Conservation (phyloP, 1,140 invertebrate species). For the Apis mellifera region Amel_HAv3.1 CM009931.2:22851501-22852000, state of each 20-base stretch:
- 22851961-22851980: conserved; percentile 53
- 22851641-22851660: background rate
- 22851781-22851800: too few relatives aligned
- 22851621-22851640: background rate
- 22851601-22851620: background rate
- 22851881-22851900: conserved; percentile 40
- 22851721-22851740: background rate
- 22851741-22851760: too few relatives aligned
- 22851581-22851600: background rate
- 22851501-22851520: background rate
- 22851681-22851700: background rate
- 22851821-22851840: background rate
- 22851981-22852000: conserved; percentile 58
- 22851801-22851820: background rate
- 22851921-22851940: conserved; percentile 45
- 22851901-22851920: conserved; percentile 35
- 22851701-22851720: background rate
- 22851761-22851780: too few relatives aligned
- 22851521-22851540: too few relatives aligned
- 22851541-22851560: background rate
- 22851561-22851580: conserved; percentile 5
- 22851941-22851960: conserved; percentile 57
- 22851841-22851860: background rate
- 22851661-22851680: background rate
- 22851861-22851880: background rate